Base-by-base conservation (phyloP, 2,888 invertebrate species). In the Drosophila fungiperda region DNA sequence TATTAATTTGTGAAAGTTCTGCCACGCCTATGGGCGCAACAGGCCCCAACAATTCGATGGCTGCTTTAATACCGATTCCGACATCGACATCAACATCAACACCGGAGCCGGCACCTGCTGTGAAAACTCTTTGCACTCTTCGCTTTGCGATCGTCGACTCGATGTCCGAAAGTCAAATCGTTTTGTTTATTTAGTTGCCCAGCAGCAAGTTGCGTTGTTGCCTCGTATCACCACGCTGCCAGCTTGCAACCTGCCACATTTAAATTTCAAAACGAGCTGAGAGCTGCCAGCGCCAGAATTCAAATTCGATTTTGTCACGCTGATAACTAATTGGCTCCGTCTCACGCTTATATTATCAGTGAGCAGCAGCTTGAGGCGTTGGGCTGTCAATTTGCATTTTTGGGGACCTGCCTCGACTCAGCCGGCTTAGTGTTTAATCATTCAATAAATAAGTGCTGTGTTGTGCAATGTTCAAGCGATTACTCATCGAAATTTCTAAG, bases 1-100 rank as follows among this genome's bases (percentile, higher is more conserved):
- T 90, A 87, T 90, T 86, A 90, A 88, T 90, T 90, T 87, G 90
- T 83, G 86, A 87, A 87, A 90, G 86, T 88, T 90, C 79, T 71
- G 90, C 67, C 86, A 80, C 83, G 90, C 78, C 87, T 64, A 72
- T 63, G 32, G 42, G 49, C 52, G 11, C 26, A 20, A 52, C 32
- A 23, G 49, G 29, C 48, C 45, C 23, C 29, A 33, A 38, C 20
- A 59, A 59, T 45, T 45, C 38, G 45, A 52, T n/a, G 32, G 20
- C 62, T 23, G 52, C 52, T 33, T 55, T 11, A 55, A 45, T 48
- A 36, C 9, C 35, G 35, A 55, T 45, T 40, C 35, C 63, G 17
- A 59, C 45, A 48, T 20, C 45, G 48, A 52, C 49, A 48, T n/a
- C 45, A 36, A 52, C 49, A 61, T 17, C 72, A 40, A 26, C 65